These are phyloP conservation scores for Drosophila lacicola DNA, from an alignment of 2,888 invertebrate species.

Conservation along the genomic window DNA sequence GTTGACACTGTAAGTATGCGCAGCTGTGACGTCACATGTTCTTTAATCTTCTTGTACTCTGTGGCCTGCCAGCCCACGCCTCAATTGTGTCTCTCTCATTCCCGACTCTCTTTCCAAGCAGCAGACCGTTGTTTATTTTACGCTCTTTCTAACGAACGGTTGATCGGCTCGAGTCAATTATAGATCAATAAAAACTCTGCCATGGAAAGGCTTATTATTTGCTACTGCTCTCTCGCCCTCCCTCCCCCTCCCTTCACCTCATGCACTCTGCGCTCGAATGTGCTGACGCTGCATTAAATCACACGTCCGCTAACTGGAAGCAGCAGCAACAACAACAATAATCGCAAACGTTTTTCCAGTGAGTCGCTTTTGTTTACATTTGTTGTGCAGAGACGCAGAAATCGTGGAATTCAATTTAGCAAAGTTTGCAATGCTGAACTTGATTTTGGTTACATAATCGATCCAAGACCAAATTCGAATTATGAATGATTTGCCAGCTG, in stretches of 20 bases:
- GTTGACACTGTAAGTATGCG: no score
- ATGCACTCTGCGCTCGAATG: background rate
- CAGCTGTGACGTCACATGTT: constrained; percentile 1
- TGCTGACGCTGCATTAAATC: background rate
- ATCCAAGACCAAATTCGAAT: constrained; percentile 41
- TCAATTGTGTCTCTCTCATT: background rate
- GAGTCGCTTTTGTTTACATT: constrained; percentile 9
- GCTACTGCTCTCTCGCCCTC: background rate
- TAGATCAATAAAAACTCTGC: background rate
- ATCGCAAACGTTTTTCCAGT: background rate
- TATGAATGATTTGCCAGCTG: constrained; percentile 37
- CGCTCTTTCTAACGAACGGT: constrained; percentile 4
- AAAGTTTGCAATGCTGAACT: constrained; percentile 8
- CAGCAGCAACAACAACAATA: background rate
- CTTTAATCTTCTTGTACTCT: background rate
- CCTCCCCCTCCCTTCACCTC: background rate
- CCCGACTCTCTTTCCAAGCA: background rate
- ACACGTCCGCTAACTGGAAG: background rate
- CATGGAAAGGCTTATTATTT: no score
- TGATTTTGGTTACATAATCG: constrained; percentile 30
- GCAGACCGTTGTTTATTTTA: background rate
- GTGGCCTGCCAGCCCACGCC: background rate
- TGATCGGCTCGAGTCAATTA: background rate
- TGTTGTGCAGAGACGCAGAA: background rate
- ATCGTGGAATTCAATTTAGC: constrained; percentile 3